Conservation (phyloP, 2,797 vertebrate species). For the Sorex maritimensis region DNA sequence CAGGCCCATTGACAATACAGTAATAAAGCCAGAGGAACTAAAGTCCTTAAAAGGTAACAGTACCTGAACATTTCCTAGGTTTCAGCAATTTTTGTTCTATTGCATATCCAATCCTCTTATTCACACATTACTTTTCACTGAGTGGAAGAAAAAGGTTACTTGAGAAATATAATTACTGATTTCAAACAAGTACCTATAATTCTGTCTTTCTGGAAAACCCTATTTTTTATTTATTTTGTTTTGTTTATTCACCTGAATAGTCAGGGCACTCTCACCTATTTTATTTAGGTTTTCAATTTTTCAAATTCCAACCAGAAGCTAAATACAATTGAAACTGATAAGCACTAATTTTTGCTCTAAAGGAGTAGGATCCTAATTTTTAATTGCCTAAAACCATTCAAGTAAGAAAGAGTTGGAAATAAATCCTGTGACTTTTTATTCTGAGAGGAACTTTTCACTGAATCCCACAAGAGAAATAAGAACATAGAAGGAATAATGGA, state of each 20-base stretch:
- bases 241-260: too few species aligned
- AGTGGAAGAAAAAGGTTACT: slow-evolving; percentile 58
- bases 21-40: slow-evolving; percentile 9
- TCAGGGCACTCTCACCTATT: too few species aligned
- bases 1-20: background rate
- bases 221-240: background rate
- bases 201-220: slow-evolving; percentile 43
- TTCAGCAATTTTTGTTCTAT: background rate
- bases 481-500: slow-evolving; percentile 12
- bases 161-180: slow-evolving; percentile 61
- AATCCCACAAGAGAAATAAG: background rate
- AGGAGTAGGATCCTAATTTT: too few species aligned
- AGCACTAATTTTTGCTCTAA: too few species aligned
- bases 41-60: background rate
- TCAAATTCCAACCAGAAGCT: too few species aligned
- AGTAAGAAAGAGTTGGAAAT: background rate
- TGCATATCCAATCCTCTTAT: slow-evolving; percentile 24
- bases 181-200: slow-evolving; percentile 50
- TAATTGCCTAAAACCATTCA: background rate
- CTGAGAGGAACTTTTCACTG: background rate
- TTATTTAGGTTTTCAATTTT: too few species aligned
- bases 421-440: slow-evolving; percentile 39
- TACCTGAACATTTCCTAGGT: background rate
- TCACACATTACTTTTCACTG: slow-evolving; percentile 3
- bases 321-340: too few species aligned